A percentile compares a stretch with the other conserved stretches of the same genome.
phyloP scores from a whole-genome alignment of 2,888 invertebrate species.

The Cantharis nigra region DNA sequence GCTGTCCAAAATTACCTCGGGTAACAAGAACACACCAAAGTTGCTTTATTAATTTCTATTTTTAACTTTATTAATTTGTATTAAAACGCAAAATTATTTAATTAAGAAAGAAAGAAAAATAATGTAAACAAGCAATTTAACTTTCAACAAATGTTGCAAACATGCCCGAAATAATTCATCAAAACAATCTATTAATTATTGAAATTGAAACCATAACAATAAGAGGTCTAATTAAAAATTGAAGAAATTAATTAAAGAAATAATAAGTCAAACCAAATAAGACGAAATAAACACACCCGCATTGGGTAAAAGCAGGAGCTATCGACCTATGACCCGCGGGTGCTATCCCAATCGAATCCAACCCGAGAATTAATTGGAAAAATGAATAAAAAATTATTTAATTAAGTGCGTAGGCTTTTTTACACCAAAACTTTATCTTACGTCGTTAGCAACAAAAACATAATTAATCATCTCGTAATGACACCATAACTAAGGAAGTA shows the following conservation, averaged over 20 bases:
- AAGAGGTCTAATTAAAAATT: neutral
- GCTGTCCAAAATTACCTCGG: neutral
- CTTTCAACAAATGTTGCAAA: neutral
- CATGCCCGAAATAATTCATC: neutral
- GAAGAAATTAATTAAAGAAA: neutral
- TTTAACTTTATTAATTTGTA: neutral
- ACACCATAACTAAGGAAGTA: neutral
- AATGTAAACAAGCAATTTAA: neutral
- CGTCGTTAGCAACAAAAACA: neutral
- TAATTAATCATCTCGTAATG: neutral
- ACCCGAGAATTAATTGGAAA: neutral
- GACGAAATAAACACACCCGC: neutral
- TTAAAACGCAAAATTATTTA: neutral
- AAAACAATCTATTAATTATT: neutral
- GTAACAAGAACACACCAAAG: neutral
- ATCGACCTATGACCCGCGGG: neutral
- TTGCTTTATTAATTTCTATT: neutral
- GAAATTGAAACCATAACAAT: neutral
- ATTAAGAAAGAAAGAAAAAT: neutral
- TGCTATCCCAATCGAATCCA: neutral
- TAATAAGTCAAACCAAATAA: neutral
- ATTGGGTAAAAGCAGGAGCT: neutral
- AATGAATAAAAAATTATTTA: neutral
- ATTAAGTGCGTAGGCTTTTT: neutral
- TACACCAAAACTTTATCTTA: neutral